A percentile compares a stretch with the other conserved stretches of the same genome.
Evolutionary conservation across 2,888 invertebrate genomes (phyloP).

Genomic region (Mechanitis messenoides): DNA sequence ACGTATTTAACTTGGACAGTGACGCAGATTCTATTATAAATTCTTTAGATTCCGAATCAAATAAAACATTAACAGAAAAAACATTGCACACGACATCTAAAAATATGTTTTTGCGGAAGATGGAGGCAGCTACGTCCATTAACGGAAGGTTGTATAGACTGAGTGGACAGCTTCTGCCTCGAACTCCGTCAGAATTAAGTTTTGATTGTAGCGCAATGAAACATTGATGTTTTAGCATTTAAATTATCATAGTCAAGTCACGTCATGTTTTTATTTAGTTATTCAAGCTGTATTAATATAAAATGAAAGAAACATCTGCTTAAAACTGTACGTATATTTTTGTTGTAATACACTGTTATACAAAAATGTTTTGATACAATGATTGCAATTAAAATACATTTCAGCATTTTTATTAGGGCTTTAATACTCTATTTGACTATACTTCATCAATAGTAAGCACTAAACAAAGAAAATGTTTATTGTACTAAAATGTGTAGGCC

Average conservation of each 20-base stretch:
- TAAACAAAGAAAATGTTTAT: too few relatives aligned
- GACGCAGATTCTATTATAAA: conserved; percentile 65
- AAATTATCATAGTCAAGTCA: too few relatives aligned
- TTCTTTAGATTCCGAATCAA: conserved; percentile 58
- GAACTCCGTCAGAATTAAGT: conserved; percentile 55
- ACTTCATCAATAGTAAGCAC: too few relatives aligned
- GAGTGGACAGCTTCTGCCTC: conserved; percentile 52
- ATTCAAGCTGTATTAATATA: too few relatives aligned
- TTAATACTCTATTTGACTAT: too few relatives aligned
- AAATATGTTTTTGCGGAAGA: conserved; percentile 63
- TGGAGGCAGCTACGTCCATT: conserved; percentile 65
- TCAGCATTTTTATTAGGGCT: too few relatives aligned
- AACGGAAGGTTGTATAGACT: conserved; percentile 60
- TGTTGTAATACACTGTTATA: neutral
- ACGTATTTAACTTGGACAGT: conserved; percentile 53
- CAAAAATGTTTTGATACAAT: conserved; percentile 1
- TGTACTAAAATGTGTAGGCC: too few relatives aligned
- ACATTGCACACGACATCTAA: conserved; percentile 56
- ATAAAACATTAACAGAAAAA: conserved; percentile 62
- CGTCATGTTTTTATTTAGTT: too few relatives aligned
- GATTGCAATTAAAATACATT: neutral
- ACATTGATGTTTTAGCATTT: neutral
- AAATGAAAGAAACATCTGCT: conserved; percentile 25
- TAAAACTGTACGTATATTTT: conserved; percentile 2
- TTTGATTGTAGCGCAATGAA: conserved; percentile 35